Percentiles rank a stretch among this genome's conserved stretches.
Evolutionary conservation across 2,113 vertebrate genomes (phyloP).

Genomic region (Melanerpes formicivorus): DNA sequence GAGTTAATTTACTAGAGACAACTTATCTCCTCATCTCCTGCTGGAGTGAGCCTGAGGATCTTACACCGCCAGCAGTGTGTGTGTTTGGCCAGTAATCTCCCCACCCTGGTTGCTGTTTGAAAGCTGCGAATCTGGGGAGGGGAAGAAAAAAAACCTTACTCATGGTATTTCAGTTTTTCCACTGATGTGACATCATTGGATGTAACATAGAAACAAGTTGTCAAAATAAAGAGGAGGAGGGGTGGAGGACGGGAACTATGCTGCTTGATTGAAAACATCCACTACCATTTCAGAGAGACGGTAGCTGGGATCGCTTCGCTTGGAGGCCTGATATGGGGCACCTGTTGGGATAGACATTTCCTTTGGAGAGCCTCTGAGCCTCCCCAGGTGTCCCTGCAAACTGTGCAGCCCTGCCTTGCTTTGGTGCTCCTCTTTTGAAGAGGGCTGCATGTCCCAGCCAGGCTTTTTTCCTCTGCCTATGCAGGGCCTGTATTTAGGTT

Average conservation of each 20-base stretch:
- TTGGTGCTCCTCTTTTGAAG: background rate
- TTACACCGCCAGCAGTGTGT: background rate
- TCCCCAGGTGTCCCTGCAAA: background rate
- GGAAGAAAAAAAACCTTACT: background rate
- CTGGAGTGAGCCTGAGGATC: background rate
- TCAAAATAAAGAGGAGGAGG: conserved; percentile 3
- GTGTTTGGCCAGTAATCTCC: background rate
- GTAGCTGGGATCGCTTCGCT: background rate
- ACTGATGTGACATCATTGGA: conserved; percentile 67
- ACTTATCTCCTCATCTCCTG: background rate
- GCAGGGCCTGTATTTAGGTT: background rate
- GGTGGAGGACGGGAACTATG: background rate
- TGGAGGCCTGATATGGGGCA: background rate
- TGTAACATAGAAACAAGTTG: conserved; percentile 56
- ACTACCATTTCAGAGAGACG: background rate
- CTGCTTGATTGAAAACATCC: conserved; percentile 51
- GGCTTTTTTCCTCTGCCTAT: background rate
- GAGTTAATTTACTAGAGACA: conserved; percentile 26
- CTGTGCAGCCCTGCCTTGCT: background rate
- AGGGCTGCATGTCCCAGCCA: rapidly evolving
- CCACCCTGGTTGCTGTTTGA: background rate
- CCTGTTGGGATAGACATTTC: rapidly evolving
- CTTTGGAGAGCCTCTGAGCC: background rate
- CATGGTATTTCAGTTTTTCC: conserved; percentile 64
- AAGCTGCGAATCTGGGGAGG: background rate